Evolutionary conservation across 1,140 invertebrate species (phyloP).

Genomic region (Drosophila leontia): DNA sequence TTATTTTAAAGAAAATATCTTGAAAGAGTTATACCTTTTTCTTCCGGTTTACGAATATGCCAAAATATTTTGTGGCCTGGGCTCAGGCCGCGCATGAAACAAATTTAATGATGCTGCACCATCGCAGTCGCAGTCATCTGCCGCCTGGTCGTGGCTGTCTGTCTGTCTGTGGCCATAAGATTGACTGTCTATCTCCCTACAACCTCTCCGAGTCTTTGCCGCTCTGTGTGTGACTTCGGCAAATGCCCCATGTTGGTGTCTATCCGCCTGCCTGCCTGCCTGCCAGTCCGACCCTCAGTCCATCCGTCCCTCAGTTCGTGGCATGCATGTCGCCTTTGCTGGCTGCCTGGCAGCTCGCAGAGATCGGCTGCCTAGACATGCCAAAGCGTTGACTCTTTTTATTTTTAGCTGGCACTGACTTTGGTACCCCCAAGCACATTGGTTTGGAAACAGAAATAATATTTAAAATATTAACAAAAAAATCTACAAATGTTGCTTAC

Average conservation of each 20-base stretch:
- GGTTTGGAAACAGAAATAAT: slow-evolving; percentile 1
- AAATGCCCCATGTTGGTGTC: slow-evolving; percentile 68
- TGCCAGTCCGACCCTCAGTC: slow-evolving; percentile 24
- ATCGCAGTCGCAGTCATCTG: slow-evolving; percentile 45
- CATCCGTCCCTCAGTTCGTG: slow-evolving; percentile 21
- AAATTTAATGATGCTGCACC: slow-evolving; percentile 78
- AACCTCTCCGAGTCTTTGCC: slow-evolving; percentile 22
- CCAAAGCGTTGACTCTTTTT: slow-evolving; percentile 80
- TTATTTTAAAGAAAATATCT: not conserved
- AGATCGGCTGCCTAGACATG: slow-evolving; percentile 73
- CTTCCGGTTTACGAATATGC: slow-evolving; percentile 46
- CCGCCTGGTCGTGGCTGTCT: slow-evolving; percentile 50
- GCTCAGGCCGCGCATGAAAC: slow-evolving; percentile 63
- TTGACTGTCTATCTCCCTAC: slow-evolving; percentile 77
- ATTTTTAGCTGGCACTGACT: slow-evolving; percentile 78
- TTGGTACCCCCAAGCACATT: slow-evolving; percentile 55
- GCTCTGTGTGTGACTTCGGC: slow-evolving; percentile 37
- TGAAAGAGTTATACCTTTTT: not conserved
- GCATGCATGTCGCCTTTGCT: slow-evolving; percentile 79
- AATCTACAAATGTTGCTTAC: not conserved
- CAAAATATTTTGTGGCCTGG: slow-evolving; percentile 64
- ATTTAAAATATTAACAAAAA: not conserved
- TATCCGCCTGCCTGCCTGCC: slow-evolving; percentile 23
- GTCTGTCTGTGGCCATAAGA: slow-evolving; percentile 74
- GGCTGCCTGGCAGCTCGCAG: slow-evolving; percentile 44